Evolutionary conservation across 2,113 vertebrate species (phyloP).

Genomic region (Cynocephalus volans): DNA sequence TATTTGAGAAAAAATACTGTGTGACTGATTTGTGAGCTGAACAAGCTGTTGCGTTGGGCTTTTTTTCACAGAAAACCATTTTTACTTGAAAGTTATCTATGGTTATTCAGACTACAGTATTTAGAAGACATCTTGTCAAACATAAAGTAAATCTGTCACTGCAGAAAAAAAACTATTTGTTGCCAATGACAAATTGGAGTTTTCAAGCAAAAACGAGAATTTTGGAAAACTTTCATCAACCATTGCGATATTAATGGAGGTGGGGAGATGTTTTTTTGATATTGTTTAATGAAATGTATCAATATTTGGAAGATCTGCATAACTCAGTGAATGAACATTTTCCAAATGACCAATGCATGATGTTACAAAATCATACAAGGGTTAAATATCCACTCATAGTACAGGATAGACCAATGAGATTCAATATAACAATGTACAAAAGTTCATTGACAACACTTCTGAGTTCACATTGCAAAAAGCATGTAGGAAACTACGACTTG

Average conservation of each 20-base stretch:
- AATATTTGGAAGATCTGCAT: not conserved
- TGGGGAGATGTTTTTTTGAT: not conserved
- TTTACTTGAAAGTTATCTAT: not conserved
- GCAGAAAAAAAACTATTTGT: not conserved
- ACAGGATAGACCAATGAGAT: not conserved
- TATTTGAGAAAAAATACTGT: not conserved
- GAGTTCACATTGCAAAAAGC: not conserved
- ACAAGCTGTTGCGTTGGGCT: not conserved
- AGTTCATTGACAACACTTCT: not conserved
- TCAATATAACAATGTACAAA: not conserved
- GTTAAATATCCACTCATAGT: not conserved
- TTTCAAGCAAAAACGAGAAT: conserved; percentile 12
- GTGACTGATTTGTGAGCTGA: not conserved
- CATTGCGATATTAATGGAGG: not conserved
- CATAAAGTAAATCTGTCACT: not conserved
- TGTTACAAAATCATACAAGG: not conserved
- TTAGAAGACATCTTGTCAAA: not conserved
- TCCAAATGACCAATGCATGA: not conserved
- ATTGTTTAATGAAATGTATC: not conserved
- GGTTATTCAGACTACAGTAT: not conserved
- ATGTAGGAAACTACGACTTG: not conserved
- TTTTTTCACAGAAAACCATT: not conserved
- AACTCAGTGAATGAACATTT: not conserved
- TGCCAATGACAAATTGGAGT: not conserved
- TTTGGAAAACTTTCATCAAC: not conserved